phyloP scores from a whole-genome alignment of 2,113 vertebrate genomes.

The Chloropsis cyanopogon region DNA sequence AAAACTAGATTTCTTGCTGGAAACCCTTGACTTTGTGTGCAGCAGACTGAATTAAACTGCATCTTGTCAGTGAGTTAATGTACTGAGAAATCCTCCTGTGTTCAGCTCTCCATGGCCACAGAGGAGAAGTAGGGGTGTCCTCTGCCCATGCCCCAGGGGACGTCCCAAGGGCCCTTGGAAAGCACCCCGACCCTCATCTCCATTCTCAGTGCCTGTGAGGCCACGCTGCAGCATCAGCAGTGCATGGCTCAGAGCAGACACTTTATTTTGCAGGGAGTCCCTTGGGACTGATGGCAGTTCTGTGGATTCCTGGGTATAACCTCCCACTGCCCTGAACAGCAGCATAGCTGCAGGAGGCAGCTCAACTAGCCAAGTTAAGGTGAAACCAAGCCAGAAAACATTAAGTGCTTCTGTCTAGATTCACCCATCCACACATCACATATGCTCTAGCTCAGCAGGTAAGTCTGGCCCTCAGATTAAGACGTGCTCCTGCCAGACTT shows the following conservation, averaged over 20 bases:
- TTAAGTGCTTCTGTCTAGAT: background rate
- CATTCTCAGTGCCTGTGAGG: background rate
- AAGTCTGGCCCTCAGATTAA: background rate
- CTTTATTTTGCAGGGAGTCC: background rate
- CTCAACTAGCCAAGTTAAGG: background rate
- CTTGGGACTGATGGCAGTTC: background rate
- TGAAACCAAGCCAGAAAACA: background rate
- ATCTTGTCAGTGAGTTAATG: background rate
- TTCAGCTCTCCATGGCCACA: background rate
- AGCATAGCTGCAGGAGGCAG: background rate
- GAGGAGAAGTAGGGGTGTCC: background rate
- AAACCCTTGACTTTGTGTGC: background rate
- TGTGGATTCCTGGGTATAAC: background rate
- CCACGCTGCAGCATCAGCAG: accelerated
- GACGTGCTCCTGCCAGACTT: background rate
- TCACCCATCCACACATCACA: background rate
- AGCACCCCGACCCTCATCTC: accelerated
- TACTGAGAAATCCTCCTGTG: background rate
- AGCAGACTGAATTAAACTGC: background rate
- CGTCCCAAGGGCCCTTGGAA: background rate
- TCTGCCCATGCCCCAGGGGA: accelerated
- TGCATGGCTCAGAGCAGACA: background rate
- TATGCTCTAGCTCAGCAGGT: background rate
- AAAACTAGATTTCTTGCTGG: background rate
- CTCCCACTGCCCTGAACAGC: background rate